phyloP scores from a whole-genome alignment of 2,888 invertebrate genomes.

The Patella ulyssiponensis region DNA sequence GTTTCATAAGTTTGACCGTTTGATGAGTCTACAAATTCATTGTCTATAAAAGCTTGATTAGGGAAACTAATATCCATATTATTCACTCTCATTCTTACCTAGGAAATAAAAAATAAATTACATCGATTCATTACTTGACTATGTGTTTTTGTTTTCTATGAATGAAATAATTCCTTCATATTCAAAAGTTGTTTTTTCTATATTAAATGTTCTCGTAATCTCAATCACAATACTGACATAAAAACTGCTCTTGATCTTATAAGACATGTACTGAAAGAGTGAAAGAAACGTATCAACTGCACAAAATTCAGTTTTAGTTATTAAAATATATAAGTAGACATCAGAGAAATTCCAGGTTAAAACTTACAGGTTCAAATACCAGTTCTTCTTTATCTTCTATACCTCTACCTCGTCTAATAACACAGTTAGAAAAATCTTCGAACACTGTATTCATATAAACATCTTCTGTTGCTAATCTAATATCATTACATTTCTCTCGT shows the following conservation, averaged over 20 bases:
- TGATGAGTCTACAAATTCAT: constrained; percentile 85
- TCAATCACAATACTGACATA: too few relatives aligned
- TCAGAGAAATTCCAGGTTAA: background rate
- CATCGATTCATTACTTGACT: background rate
- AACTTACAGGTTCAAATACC: constrained; percentile 80
- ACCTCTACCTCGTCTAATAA: constrained; percentile 80
- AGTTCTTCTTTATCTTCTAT: constrained; percentile 75
- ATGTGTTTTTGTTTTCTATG: background rate
- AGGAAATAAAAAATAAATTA: constrained; percentile 21
- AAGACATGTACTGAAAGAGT: too few relatives aligned
- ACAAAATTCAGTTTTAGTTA: too few relatives aligned
- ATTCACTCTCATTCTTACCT: constrained; percentile 81
- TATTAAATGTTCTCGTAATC: constrained; percentile 41
- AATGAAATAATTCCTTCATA: constrained; percentile 76
- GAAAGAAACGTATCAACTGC: too few relatives aligned
- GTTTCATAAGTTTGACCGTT: constrained; percentile 77
- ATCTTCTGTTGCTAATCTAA: constrained; percentile 88
- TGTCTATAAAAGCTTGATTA: constrained; percentile 91
- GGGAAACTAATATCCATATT: constrained; percentile 89
- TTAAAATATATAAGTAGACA: too few relatives aligned
- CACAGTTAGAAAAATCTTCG: constrained; percentile 82
- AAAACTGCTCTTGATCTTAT: too few relatives aligned
- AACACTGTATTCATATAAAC: constrained; percentile 94
- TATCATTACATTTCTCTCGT: constrained; percentile 82
- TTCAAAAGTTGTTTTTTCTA: constrained; percentile 78